phyloP scores from a whole-genome alignment of 2,888 invertebrate species.

The Polia nebulosa region DNA sequence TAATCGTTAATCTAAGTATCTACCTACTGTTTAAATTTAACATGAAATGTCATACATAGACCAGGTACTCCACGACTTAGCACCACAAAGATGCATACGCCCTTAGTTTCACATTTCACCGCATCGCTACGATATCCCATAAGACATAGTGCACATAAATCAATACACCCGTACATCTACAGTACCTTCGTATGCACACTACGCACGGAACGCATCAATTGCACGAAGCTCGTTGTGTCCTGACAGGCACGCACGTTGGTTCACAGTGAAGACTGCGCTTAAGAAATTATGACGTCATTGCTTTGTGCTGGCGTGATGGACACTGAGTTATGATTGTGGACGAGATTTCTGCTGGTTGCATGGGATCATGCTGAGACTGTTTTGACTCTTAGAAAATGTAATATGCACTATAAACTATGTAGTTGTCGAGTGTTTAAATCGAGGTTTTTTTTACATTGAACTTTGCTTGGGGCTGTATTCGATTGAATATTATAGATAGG shows the following conservation, averaged over 20 bases:
- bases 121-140: background rate
- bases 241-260: conserved; percentile 52
- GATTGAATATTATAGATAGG: too few relatives aligned
- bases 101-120: conserved; percentile 20
- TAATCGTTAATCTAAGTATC: too few relatives aligned
- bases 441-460: too few relatives aligned
- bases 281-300: conserved; percentile 43
- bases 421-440: too few relatives aligned
- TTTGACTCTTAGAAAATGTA: too few relatives aligned
- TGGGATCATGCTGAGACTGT: too few relatives aligned
- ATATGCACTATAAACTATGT: too few relatives aligned
- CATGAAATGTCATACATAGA: too few relatives aligned
- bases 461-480: too few relatives aligned
- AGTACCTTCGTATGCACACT: conserved; percentile 9
- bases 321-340: background rate
- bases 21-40: too few relatives aligned
- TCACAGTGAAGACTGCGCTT: conserved; percentile 25
- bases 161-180: conserved; percentile 14
- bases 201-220: conserved; percentile 49
- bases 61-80: too few relatives aligned
- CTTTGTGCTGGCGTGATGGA: background rate
- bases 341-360: background rate
- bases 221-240: conserved; percentile 24
- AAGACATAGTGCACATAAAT: conserved; percentile 10
- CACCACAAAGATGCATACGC: too few relatives aligned